Conservation (phyloP, 2,797 vertebrate species). For the Psittacula derbiana region DNA sequence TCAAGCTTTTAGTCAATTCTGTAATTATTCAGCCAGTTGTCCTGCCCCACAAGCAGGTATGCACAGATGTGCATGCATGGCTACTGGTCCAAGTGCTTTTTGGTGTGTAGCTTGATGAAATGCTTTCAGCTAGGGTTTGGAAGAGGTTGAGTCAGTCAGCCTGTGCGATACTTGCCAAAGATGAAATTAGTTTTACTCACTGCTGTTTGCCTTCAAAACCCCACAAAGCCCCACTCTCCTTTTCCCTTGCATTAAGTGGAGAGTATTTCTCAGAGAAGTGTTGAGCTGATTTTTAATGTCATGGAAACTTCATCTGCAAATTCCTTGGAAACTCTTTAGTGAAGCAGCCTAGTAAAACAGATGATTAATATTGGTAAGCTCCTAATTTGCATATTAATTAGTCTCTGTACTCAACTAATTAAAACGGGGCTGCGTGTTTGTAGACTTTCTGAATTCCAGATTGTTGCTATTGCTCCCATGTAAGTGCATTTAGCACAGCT, state of each 20-base stretch:
- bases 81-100: conserved; percentile 49
- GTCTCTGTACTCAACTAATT: conserved; percentile 80
- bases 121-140: conserved; percentile 72
- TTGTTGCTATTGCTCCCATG: conserved; percentile 49
- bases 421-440: conserved; percentile 67
- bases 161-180: conserved; percentile 62
- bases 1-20: not conserved
- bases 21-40: not conserved
- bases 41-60: not conserved
- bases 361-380: conserved; percentile 80
- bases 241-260: conserved; percentile 14
- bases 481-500: conserved; percentile 23
- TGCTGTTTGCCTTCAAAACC: conserved; percentile 61
- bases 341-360: conserved; percentile 77
- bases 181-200: conserved; percentile 69
- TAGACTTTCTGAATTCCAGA: conserved; percentile 70
- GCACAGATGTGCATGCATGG: accelerated
- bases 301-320: conserved; percentile 76
- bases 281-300: conserved; percentile 72
- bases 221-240: not conserved
- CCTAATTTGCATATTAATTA: conserved; percentile 82
- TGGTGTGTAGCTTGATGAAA: conserved; percentile 62
- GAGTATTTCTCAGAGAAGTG: conserved; percentile 63
- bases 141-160: conserved; percentile 55
- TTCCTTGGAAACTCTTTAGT: conserved; percentile 74